Evolutionary conservation across 1,140 invertebrate species (phyloP).

Genomic region (Drosophila sucinea): DNA sequence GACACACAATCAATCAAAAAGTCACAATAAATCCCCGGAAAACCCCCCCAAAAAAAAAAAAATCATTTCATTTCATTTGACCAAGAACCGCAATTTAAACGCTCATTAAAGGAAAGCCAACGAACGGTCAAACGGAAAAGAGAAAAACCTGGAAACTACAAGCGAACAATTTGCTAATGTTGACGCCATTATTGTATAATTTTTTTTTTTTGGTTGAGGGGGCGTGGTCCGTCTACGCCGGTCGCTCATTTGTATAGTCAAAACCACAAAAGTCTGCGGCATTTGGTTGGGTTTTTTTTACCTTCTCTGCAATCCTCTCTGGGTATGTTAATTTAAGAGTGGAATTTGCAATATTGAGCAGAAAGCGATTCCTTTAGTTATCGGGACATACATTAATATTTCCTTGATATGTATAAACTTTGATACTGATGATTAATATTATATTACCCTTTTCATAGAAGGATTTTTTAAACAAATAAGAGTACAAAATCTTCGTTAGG

Average conservation of each 20-base stretch:
- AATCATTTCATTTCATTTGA: constrained; percentile 10
- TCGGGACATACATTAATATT: no score
- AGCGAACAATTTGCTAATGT: constrained; percentile 78
- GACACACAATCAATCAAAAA: constrained; percentile 50
- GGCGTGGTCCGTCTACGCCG: constrained; percentile 31
- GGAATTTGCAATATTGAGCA: neutral
- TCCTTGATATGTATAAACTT: no score
- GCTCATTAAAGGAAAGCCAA: constrained; percentile 58
- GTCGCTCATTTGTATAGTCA: constrained; percentile 69
- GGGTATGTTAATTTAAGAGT: neutral
- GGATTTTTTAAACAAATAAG: neutral
- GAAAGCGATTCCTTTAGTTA: no score
- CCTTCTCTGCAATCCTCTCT: neutral
- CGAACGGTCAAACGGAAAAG: neutral
- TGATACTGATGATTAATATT: no score
- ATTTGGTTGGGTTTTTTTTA: constrained; percentile 38
- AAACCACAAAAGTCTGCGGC: constrained; percentile 67
- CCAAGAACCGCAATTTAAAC: constrained; percentile 57
- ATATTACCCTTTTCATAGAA: no score
- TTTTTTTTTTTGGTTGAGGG: constrained; percentile 56
- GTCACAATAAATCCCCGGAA: constrained; percentile 14
- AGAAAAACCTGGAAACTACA: constrained; percentile 30
- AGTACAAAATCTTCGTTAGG: neutral
- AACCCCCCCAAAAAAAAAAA: constrained; percentile 3
- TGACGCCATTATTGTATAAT: constrained; percentile 80